A percentile compares a stretch with the other conserved stretches of the same genome.
phyloP scores from a whole-genome alignment of 53 echinoderm and acorn worm species.

The Henricia sp. region DNA sequence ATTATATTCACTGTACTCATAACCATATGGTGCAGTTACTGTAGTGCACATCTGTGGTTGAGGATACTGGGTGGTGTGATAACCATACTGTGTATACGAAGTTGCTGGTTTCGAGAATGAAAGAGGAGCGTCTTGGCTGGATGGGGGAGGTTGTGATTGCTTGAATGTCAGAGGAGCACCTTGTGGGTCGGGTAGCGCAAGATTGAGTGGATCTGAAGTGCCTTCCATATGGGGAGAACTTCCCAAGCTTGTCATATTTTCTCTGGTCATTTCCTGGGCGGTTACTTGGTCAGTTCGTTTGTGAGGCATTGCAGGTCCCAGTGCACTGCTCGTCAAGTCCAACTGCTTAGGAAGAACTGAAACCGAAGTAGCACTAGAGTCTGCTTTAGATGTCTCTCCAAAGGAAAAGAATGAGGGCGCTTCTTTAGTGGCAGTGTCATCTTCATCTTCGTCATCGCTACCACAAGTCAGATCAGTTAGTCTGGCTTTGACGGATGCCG shows the following conservation, averaged over 20 bases:
- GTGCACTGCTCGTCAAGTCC: neutral
- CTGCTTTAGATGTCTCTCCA: slow-evolving; percentile 4
- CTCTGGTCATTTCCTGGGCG: neutral
- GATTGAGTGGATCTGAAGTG: neutral
- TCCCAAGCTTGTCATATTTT: neutral
- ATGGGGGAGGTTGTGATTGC: slow-evolving; percentile 18
- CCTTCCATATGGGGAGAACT: neutral
- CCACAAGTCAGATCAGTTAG: neutral
- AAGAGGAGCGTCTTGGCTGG: slow-evolving; percentile 24
- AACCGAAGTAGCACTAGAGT: neutral
- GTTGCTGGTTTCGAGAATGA: neutral
- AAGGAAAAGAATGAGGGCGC: slow-evolving; percentile 31
- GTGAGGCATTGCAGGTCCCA: neutral
- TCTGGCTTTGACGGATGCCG: slow-evolving; percentile 5
- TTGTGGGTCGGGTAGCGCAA: slow-evolving; percentile 19
- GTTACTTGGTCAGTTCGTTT: neutral
- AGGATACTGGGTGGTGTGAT: slow-evolving; percentile 30
- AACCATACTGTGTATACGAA: slow-evolving; percentile 26
- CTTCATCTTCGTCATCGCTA: slow-evolving; percentile 29
- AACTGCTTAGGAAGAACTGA: no score
- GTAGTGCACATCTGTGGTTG: slow-evolving; percentile 20
- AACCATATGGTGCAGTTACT: slow-evolving; percentile 21
- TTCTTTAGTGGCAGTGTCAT: slow-evolving; percentile 37
- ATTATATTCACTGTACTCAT: slow-evolving; percentile 47
- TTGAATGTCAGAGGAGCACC: slow-evolving; percentile 75